A percentile compares a stretch with the other conserved stretches of the same genome.
Evolutionary conservation across 2,797 vertebrate species (phyloP).

Genomic region (Tapera naevia): DNA sequence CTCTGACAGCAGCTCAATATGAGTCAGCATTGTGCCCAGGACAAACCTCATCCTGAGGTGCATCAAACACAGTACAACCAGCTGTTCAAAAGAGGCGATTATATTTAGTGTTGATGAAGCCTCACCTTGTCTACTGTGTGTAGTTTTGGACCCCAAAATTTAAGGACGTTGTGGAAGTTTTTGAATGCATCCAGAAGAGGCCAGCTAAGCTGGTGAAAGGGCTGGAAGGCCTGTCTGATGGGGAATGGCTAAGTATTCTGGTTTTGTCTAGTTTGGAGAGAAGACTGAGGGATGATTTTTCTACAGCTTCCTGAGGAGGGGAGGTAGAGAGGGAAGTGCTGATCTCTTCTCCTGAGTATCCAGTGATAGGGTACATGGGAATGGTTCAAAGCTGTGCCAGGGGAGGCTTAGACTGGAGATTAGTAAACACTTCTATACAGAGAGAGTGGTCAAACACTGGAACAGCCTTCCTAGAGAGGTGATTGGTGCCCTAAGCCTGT

Average conservation of each 20-base stretch:
- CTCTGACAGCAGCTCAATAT: accelerated
- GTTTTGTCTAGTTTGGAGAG: neutral
- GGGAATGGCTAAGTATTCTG: neutral
- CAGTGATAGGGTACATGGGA: neutral
- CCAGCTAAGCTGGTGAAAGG: neutral
- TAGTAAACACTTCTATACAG: neutral
- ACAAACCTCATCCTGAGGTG: neutral
- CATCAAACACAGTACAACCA: neutral
- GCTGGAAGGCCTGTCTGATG: neutral
- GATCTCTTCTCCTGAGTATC: neutral
- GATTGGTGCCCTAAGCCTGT: neutral
- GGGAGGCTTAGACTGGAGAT: neutral
- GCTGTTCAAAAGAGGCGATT: neutral
- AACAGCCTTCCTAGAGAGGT: neutral
- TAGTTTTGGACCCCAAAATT: neutral
- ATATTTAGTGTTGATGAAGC: neutral
- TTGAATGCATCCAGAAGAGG: neutral
- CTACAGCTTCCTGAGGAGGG: neutral
- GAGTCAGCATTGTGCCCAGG: neutral
- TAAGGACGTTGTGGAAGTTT: neutral
- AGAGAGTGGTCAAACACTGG: neutral
- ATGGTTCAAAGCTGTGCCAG: neutral
- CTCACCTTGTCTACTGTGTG: neutral
- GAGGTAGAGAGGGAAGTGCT: neutral
- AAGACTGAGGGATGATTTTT: neutral